Base-by-base conservation (phyloP, 2,113 vertebrate genomes). In the Bubo scandiacus region DNA sequence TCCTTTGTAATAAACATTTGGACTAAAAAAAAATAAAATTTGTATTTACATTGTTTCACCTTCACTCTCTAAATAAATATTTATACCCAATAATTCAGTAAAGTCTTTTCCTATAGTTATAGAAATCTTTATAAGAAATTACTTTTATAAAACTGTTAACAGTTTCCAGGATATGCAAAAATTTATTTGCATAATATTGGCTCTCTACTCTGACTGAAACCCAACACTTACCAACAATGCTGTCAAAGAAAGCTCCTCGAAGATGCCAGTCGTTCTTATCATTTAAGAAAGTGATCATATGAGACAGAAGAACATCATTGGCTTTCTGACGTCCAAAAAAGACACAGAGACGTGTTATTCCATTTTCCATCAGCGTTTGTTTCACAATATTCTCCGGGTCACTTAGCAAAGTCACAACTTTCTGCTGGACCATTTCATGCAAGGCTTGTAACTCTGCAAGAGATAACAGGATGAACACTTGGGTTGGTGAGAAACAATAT, bases 211-310 rank as follows among this genome's bases (percentile, higher is more conserved):
- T 63, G 49, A 17, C 25, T 27, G 8, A 86, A 94, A 72, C 12
- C 45, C 93, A 82, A 67, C 59, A 95, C 99, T 97, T 97, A 99
- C 99, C 99, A 75, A 99, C 99, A 91, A 99, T 99, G 97, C 99
- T 99, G 98, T 99, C 99, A 94, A 99, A 99, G 97, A 99, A 99
- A 77, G 99, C 99, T n/a, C 99, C 99, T 20, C 99, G 98, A 45
- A 99, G 98, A 91, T 99, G 99, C 99, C 99, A 99, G 97, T 99
- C 99, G 88, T 99, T 99, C 97, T 99, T 99, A 96, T 99, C 99
- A 68, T 99, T 99, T 54, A 99, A 98, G 97, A 99, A 99, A 74
- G 99, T 99, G 98, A 99, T 99, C 99, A 99, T 99, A 93, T 99
- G 99, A 6, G 99, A 99, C 36, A 99, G 97, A 85, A 99, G 98